Base-by-base conservation (phyloP, 2,113 vertebrate genomes). In the Melozone crissalis region DNA sequence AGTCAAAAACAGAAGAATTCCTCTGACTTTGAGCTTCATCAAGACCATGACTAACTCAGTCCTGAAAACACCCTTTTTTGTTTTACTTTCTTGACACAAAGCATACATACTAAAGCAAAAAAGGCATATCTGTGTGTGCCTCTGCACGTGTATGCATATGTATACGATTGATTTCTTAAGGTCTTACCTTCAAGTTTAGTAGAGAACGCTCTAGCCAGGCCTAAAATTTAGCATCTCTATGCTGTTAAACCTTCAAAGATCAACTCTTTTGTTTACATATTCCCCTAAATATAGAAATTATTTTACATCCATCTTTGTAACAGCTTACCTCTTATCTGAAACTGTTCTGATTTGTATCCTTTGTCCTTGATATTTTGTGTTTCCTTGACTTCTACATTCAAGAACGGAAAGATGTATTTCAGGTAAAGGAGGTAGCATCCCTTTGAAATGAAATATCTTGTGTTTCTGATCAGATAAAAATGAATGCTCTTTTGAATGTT, bases 391-490 rank as follows among this genome's bases (percentile, higher is more conserved):
- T 95, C 63, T 54, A 5, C 35, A 41, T 13, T 27, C 11, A 81
- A 65, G 59, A 94, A 88, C 7, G 4, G 47, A 89, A 96, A 87
- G 17, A 91, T 55, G 30, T 35, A 83, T 89, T 96, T 89, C 83
- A 78, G 73, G 46, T 15, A 69, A 51, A 87, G 89, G 84, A 19
- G 20, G 54, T 16, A 76, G 9, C 31, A 83, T 49, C 5, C n/a
- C 43, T 63, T 63, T 88, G 15, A 86, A 86, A 88, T 21, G 87
- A 94, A 78, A 31, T 19, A 89, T 22, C 9, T 79, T 87, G 15
- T 89, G 22, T 61, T 96, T 87, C 81, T 62, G 39, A 83, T 85
- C 67, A 83, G 85, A 91, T 89, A 84, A 94, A 92, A 92, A 52
- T 39, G 15, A 93, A 27, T 33, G 10, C 1, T 80, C 43, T 82